These are phyloP conservation scores for Otolemur garnettii DNA, from an alignment of 2,113 vertebrate species.

Conservation along the genomic window DNA sequence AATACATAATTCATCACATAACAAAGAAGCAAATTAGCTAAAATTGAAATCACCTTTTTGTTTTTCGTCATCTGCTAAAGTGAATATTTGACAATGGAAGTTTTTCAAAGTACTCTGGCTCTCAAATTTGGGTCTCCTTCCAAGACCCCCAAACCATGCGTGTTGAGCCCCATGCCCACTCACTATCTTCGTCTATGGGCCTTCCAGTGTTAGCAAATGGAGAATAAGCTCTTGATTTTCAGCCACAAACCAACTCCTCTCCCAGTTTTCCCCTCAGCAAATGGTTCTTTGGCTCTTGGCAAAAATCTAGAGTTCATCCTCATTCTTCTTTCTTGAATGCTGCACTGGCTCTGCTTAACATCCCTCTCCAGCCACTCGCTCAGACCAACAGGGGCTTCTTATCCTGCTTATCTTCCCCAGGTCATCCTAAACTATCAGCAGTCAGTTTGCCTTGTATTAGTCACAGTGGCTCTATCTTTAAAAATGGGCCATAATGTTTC, in stretches of 20 bases:
- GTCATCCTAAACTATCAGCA: neutral
- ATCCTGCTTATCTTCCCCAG: neutral
- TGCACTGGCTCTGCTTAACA: neutral
- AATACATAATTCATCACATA: neutral
- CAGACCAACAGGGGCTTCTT: neutral
- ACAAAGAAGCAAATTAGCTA: constrained; percentile 7
- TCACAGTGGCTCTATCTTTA: neutral
- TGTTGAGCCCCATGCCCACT: neutral
- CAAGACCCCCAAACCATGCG: neutral
- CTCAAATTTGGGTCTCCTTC: neutral
- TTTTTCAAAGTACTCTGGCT: neutral
- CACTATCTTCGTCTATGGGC: neutral
- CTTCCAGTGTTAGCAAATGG: neutral
- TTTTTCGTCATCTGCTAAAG: neutral
- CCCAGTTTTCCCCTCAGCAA: neutral
- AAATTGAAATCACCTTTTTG: constrained; percentile 30
- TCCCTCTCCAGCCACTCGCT: neutral
- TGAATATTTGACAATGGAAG: neutral
- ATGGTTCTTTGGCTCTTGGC: neutral
- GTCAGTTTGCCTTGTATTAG: neutral
- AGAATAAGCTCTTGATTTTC: neutral
- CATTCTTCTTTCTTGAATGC: neutral
- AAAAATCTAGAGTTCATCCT: neutral
- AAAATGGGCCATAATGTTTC: neutral
- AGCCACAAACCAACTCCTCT: neutral